These are phyloP conservation scores for Sander lucioperca DNA, from an alignment of 2,113 vertebrate genomes.

Conservation along the genomic window DNA sequence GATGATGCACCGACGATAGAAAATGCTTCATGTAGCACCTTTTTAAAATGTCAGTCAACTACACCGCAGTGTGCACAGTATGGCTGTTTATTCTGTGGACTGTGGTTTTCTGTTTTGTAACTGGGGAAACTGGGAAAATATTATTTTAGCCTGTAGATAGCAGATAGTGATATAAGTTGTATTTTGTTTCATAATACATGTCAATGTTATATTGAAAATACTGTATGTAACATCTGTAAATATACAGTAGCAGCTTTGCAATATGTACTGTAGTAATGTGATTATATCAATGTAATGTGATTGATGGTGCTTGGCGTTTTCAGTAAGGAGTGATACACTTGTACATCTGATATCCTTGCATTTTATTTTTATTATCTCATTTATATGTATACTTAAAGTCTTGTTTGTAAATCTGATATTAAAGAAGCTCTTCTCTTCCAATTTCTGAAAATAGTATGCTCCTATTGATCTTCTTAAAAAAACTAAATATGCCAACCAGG, in stretches of 20 bases:
- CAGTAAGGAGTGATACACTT: slow-evolving; percentile 12
- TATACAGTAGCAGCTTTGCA: slow-evolving; percentile 28
- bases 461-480: neutral
- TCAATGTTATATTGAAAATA: slow-evolving; percentile 9
- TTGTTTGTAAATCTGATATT: slow-evolving; percentile 35
- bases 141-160: slow-evolving; percentile 29
- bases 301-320: slow-evolving; percentile 12
- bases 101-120: slow-evolving; percentile 22
- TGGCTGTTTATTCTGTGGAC: slow-evolving; percentile 11
- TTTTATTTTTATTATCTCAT: slow-evolving; percentile 26
- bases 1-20: slow-evolving; percentile 14
- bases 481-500: neutral
- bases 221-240: slow-evolving; percentile 43
- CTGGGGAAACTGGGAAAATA: neutral
- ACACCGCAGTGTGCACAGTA: neutral
- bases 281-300: slow-evolving; percentile 23
- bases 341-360: slow-evolving; percentile 5
- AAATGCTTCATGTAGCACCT: slow-evolving; percentile 5
- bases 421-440: slow-evolving; percentile 13
- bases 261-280: slow-evolving; percentile 12
- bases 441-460: neutral
- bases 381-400: neutral
- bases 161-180: neutral
- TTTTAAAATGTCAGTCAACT: neutral
- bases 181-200: neutral